Evolutionary conservation across 2,113 vertebrate genomes (phyloP), one percentile per base, ranked within the genome.

Genomic region (Oreochromis spilurus): DNA sequence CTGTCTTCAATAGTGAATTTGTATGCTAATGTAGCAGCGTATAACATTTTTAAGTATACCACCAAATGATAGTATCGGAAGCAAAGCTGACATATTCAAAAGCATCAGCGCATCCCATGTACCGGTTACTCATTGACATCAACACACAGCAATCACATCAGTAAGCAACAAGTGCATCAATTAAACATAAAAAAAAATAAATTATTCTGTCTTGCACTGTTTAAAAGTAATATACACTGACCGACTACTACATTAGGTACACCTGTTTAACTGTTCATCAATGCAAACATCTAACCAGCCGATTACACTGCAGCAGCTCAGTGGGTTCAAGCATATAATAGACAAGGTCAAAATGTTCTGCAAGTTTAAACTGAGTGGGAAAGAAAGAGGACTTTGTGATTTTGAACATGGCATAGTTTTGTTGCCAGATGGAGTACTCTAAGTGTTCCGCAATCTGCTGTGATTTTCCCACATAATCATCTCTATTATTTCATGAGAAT

Each of bases 21-120:
- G 91, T 94, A 95, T 96, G 94, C 94, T 94, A 96, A 95, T 95
- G 93, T 65, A 90, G 88, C 58, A 79, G 81, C 92, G 94, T 94
- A 96, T 95, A 93, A 95, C 93, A 90, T 93, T 89, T 88, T 95
- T 89, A 86, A 89, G 93, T 93, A 92, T 88, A 92, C 58, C 90
- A 91, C 80, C 65, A 31, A 10, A 29, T 91, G 88, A 92, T 93
- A 91, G 88, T 87, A 89, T 36, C 67, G 52, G 83, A 84, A 82
- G 26, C 82, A 40, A 78, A 89, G 57, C 58, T 79, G 82, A 90
- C 83, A 81, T 78, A 89, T 85, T 87, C 82, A 85, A 62, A 81
- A 60, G 26, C 17, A 17, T 38, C 50, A 62, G 55, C 34, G 77
- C 48, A 84, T 24, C 40, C 84, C 50, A 81, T 82, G 81, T 48